phyloP scores from a whole-genome alignment of 2,888 invertebrate genomes.

The Leucania comma region DNA sequence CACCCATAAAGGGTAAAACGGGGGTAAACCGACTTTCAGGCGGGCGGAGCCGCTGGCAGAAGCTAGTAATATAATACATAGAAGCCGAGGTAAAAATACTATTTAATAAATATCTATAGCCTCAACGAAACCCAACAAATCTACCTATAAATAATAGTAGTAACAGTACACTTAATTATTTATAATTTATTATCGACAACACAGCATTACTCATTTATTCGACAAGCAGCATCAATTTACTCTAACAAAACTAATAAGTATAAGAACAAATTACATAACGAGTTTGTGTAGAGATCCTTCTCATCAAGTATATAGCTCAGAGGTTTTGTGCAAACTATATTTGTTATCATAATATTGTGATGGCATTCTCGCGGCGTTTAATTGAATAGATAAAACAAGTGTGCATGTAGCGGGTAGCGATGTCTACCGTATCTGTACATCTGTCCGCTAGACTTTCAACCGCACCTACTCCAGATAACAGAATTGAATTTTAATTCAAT shows the following conservation, averaged over 20 bases:
- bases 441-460: constrained; percentile 62
- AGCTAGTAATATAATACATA: too few species aligned
- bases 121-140: neutral
- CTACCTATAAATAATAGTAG: too few species aligned
- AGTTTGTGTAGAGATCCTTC: constrained; percentile 22
- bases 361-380: constrained; percentile 49
- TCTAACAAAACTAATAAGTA: constrained; percentile 9
- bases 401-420: constrained; percentile 43
- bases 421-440: constrained; percentile 48
- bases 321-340: constrained; percentile 38
- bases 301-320: constrained; percentile 17
- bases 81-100: too few species aligned
- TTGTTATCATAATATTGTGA: constrained; percentile 52
- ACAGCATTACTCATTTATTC: neutral
- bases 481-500: constrained; percentile 83
- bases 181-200: constrained; percentile 1
- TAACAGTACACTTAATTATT: neutral
- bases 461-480: constrained; percentile 68
- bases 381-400: constrained; percentile 62
- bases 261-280: constrained; percentile 1
- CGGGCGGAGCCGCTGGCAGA: too few species aligned
- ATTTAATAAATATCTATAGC: neutral
- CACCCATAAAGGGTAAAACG: too few species aligned
- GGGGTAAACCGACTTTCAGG: too few species aligned
- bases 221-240: constrained; percentile 6